A percentile compares a stretch with the other conserved stretches of the same genome.
Evolutionary conservation across 2,888 invertebrate species (phyloP).

Genomic region (Biston betularia): DNA sequence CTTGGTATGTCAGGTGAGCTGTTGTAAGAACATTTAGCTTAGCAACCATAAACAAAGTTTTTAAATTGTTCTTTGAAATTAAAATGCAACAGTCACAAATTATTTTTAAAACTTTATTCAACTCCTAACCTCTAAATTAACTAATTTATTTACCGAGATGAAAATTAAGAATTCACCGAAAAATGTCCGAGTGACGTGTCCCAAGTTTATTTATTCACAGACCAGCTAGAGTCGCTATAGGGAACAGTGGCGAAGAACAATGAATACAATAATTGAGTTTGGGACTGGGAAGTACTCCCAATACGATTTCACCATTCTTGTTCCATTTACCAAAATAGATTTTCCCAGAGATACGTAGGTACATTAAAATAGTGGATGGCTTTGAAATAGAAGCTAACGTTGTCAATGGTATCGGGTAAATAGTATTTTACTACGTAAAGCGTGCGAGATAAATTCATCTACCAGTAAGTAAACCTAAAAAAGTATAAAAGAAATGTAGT

Average conservation of each 20-base stretch:
- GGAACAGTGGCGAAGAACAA: conserved; percentile 41
- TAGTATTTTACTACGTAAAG: conserved; percentile 9
- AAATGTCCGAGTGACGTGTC: neutral
- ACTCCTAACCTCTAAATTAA: too few relatives aligned
- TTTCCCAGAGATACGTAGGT: conserved; percentile 25
- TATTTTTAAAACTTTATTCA: too few relatives aligned
- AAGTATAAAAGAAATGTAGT: too few relatives aligned
- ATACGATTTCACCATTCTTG: conserved; percentile 49
- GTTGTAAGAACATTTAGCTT: too few relatives aligned
- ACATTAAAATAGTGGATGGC: conserved; percentile 32
- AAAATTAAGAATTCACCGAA: neutral
- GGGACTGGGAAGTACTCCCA: conserved; percentile 47
- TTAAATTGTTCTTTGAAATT: too few relatives aligned
- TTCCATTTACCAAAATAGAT: conserved; percentile 33
- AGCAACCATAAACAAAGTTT: too few relatives aligned
- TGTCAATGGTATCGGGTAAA: conserved; percentile 16
- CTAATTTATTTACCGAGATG: too few relatives aligned
- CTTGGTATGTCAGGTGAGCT: too few relatives aligned
- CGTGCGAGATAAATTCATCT: conserved; percentile 1
- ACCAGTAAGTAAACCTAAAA: neutral
- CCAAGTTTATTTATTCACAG: neutral
- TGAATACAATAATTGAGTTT: conserved; percentile 59
- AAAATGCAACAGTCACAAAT: too few relatives aligned
- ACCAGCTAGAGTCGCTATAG: conserved; percentile 25
- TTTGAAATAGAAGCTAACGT: conserved; percentile 40